Percentiles rank a stretch among this genome's conserved stretches.
These are phyloP conservation scores for Leptogaster cylindrica DNA, from an alignment of 2,888 invertebrate species.

Conservation along the genomic window DNA sequence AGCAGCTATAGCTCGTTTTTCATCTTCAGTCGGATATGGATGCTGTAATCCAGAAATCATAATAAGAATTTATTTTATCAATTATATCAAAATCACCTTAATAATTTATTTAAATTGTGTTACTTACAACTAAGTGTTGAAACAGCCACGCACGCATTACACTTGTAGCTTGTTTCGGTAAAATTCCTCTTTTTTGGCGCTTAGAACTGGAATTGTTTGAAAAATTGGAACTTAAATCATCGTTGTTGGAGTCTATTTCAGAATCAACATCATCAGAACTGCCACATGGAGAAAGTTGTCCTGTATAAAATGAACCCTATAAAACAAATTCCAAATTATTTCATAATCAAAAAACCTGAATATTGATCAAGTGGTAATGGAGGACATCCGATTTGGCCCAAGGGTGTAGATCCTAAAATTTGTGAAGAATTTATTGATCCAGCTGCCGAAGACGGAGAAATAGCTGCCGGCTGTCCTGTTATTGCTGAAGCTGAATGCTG, in stretches of 20 bases:
- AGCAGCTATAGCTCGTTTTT: conserved; percentile 86
- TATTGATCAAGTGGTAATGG: conserved; percentile 62
- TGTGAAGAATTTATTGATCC: conserved; percentile 55
- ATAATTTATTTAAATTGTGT: too few relatives aligned
- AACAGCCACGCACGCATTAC: conserved; percentile 97
- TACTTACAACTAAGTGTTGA: conserved; percentile 89
- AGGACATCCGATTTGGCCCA: conserved; percentile 82
- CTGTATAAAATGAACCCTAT: too few relatives aligned
- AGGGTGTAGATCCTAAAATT: conserved; percentile 84
- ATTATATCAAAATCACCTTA: too few relatives aligned
- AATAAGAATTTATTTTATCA: too few relatives aligned
- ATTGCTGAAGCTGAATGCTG: conserved; percentile 38
- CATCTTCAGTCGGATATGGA: conserved; percentile 94
- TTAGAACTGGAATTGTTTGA: conserved; percentile 63
- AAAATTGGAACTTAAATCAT: conserved; percentile 65
- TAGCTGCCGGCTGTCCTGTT: conserved; percentile 3
- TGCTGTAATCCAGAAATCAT: too few relatives aligned
- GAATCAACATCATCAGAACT: conserved; percentile 60
- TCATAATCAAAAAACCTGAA: conserved; percentile 58
- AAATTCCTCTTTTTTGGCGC: conserved; percentile 84
- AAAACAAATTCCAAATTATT: too few relatives aligned
- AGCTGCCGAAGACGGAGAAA: conserved; percentile 19
- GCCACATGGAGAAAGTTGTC: conserved; percentile 66
- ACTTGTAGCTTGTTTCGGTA: conserved; percentile 94
- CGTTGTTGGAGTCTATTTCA: conserved; percentile 66